A percentile compares a stretch with the other conserved stretches of the same genome.
Conservation (phyloP, 2,113 vertebrate species). For the Aspidoscelis tigris region DNA sequence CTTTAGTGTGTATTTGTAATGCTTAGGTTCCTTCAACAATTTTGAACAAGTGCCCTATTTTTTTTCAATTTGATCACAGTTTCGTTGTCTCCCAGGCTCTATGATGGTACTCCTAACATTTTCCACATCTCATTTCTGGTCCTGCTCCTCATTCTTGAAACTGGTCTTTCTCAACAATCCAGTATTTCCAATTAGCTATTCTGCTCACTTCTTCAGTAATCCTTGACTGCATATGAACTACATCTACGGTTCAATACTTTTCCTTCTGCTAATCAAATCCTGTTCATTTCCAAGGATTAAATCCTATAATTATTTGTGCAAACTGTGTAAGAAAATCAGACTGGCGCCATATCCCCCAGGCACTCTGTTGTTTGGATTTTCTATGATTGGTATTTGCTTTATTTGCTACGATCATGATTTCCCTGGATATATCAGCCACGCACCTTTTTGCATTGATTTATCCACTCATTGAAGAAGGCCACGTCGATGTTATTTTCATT, state of each 20-base stretch:
- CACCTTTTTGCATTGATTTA: conserved; percentile 30
- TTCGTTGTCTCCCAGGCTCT: not conserved
- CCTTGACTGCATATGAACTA: not conserved
- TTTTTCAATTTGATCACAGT: not conserved
- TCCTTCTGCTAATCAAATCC: conserved; percentile 14
- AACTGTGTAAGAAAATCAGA: conserved; percentile 11
- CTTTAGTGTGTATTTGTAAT: no score
- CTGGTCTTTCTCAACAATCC: conserved; percentile 3
- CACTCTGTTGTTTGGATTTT: conserved; percentile 21
- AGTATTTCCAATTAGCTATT: conserved; percentile 20
- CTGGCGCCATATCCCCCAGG: conserved; percentile 2
- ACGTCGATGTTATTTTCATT: conserved; percentile 54
- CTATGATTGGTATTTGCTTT: conserved; percentile 43
- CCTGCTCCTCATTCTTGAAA: not conserved
- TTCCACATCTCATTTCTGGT: not conserved
- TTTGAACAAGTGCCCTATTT: not conserved
- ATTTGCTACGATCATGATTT: conserved; percentile 51
- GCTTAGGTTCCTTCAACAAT: no score
- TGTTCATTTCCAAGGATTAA: conserved; percentile 30
- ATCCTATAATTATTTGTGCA: conserved; percentile 22
- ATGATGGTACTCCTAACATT: not conserved
- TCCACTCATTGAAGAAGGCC: conserved; percentile 48
- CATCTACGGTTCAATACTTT: not conserved
- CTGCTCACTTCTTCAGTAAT: not conserved
- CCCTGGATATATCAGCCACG: conserved; percentile 48